These are phyloP conservation scores for Oscheius onirici DNA, from an alignment of 2,888 invertebrate genomes.

Conservation along the genomic window DNA sequence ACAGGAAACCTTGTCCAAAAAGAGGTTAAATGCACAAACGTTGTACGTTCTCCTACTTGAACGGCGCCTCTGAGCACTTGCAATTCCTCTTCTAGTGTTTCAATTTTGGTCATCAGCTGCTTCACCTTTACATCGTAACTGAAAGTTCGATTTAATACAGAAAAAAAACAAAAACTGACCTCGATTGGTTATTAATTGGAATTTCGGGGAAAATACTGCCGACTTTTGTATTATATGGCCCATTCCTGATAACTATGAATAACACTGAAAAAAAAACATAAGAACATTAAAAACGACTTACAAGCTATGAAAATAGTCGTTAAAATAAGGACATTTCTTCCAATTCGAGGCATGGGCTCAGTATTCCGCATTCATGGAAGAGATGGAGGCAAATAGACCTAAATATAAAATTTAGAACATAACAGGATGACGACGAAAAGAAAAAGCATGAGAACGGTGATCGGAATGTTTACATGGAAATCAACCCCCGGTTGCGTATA, in stretches of 20 bases:
- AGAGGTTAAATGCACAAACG: neutral
- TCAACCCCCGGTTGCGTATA: no score
- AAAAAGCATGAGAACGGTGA: no score
- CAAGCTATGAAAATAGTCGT: neutral
- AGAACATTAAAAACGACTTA: neutral
- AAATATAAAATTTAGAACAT: neutral
- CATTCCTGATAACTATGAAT: neutral
- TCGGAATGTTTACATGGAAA: no score
- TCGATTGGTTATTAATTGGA: neutral
- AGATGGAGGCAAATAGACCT: neutral
- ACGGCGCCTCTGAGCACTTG: neutral
- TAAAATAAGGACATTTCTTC: constrained; percentile 2
- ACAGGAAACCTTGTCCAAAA: neutral
- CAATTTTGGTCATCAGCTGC: neutral
- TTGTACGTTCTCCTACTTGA: constrained; percentile 3
- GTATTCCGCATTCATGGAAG: constrained; percentile 23
- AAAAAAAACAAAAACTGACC: neutral
- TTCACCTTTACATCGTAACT: constrained; percentile 6
- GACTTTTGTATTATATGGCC: neutral
- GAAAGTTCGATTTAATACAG: neutral
- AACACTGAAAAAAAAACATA: neutral
- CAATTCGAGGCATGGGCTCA: constrained; percentile 17
- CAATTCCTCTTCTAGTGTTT: constrained; percentile 6
- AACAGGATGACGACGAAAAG: no score
- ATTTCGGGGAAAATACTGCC: neutral